Conservation (phyloP, 2,888 invertebrate genomes). For the Ennomos quercinarius region DNA sequence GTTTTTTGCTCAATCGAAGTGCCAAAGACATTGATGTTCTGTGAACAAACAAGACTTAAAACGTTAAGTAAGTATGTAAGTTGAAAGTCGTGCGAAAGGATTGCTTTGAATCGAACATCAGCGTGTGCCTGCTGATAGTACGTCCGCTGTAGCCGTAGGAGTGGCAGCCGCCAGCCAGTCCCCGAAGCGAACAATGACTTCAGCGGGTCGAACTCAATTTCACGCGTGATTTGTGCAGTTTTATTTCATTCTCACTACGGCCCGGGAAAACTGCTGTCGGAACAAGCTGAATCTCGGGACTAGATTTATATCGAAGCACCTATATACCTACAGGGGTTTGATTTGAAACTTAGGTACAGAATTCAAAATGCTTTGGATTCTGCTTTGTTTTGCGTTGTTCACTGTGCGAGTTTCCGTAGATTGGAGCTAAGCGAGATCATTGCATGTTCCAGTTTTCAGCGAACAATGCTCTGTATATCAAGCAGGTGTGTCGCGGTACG, state of each 20-base stretch:
- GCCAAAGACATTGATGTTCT: constrained; percentile 45
- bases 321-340: constrained; percentile 36
- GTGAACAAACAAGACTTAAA: constrained; percentile 42
- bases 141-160: constrained; percentile 36
- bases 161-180: constrained; percentile 56
- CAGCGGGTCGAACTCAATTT: constrained; percentile 79
- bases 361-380: constrained; percentile 32
- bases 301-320: constrained; percentile 42
- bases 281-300: constrained; percentile 45
- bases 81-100: constrained; percentile 16
- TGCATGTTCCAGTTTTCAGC: constrained; percentile 47
- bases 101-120: constrained; percentile 22
- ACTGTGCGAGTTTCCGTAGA: constrained; percentile 23
- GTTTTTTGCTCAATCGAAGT: constrained; percentile 62
- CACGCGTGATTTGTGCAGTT: constrained; percentile 82
- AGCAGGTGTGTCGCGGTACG: constrained; percentile 51
- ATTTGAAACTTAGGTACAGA: constrained; percentile 27
- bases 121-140: constrained; percentile 41
- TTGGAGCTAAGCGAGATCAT: constrained; percentile 32
- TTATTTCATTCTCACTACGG: constrained; percentile 75
- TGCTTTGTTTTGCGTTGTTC: constrained; percentile 35
- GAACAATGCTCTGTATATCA: constrained; percentile 51
- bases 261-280: constrained; percentile 56
- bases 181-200: constrained; percentile 70
- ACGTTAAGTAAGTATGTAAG: constrained; percentile 40